Conservation (phyloP, 2,113 vertebrate species). For the Edolisoma coerulescens region DNA sequence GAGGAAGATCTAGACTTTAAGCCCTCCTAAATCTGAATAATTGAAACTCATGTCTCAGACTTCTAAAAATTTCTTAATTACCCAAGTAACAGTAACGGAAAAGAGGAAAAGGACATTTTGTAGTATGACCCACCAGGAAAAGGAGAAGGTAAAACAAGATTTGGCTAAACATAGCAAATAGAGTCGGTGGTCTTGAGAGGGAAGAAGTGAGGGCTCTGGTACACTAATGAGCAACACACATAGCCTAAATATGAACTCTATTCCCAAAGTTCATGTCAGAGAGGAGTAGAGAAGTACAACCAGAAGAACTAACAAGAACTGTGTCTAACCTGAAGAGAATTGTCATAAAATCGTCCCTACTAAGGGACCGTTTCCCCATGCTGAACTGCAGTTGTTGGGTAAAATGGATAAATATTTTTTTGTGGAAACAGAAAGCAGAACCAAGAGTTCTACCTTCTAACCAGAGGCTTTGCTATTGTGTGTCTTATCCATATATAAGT, state of each 20-base stretch:
- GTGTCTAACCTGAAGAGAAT: not conserved
- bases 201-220: not conserved
- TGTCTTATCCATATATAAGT: not conserved
- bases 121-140: not conserved
- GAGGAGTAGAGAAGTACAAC: not conserved
- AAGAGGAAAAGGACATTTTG: not conserved
- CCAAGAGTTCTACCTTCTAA: not conserved
- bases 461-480: not conserved
- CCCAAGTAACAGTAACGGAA: not conserved
- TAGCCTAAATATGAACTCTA: not conserved
- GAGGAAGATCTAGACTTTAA: not conserved
- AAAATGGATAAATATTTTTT: not conserved
- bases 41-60: not conserved
- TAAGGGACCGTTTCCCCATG: not conserved
- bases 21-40: not conserved
- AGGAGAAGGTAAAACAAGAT: not conserved
- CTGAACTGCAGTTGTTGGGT: fast-evolving
- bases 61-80: not conserved
- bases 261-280: not conserved
- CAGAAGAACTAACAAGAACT: not conserved
- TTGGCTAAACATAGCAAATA: not conserved
- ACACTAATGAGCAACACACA: not conserved
- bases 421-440: slow-evolving; percentile 16
- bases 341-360: fast-evolving
- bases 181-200: not conserved